Conservation (phyloP, 2,113 vertebrate species). For the Plectropomus leopardus region DNA sequence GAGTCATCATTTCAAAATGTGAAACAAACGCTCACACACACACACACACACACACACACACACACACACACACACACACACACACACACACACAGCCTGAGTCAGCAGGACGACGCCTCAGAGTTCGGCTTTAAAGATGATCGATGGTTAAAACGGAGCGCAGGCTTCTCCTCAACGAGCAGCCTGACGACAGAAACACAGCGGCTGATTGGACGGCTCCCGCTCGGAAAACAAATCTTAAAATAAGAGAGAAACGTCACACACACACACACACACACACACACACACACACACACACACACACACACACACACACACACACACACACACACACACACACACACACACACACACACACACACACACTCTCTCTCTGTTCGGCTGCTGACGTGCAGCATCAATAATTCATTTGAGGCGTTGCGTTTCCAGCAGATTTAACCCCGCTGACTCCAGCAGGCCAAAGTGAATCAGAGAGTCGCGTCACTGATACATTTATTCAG, state of each 20-base stretch:
- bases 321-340: not conserved
- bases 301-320: not conserved
- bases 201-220: constrained; percentile 19
- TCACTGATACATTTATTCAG: not conserved
- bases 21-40: not conserved
- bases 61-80: too few species aligned
- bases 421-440: not conserved
- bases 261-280: not conserved
- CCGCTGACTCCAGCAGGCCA: not conserved
- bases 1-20: not conserved
- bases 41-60: too few species aligned
- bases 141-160: constrained; percentile 17
- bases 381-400: constrained; percentile 41
- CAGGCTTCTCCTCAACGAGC: not conserved
- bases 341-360: not conserved
- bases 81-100: too few species aligned
- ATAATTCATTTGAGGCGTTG: constrained; percentile 33
- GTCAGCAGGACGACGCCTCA: not conserved
- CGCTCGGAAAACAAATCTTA: constrained; percentile 16
- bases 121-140: not conserved
- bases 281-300: not conserved
- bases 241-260: constrained; percentile 28
- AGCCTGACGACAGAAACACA: not conserved
- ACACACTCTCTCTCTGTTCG: too few species aligned
- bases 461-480: not conserved